A percentile compares a stretch with the other conserved stretches of the same genome.
These are phyloP conservation scores for Neolamprologus modestus DNA, from an alignment of 2,113 vertebrate genomes.

Conservation along the genomic window DNA sequence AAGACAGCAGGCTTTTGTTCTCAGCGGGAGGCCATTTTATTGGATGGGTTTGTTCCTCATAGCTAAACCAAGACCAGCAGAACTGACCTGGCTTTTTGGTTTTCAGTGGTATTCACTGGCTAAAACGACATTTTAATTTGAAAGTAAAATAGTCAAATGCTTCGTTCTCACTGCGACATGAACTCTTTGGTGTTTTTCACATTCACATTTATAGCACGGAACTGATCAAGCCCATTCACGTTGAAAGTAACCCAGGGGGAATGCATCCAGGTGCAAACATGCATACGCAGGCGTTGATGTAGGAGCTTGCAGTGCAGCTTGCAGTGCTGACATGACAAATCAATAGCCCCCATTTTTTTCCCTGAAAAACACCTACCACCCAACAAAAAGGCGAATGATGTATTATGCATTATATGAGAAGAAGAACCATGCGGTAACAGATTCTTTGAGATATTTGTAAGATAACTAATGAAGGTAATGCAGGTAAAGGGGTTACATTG, in stretches of 20 bases:
- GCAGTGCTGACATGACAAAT: slow-evolving; percentile 4
- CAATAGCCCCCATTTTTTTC: not conserved
- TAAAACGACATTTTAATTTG: not conserved
- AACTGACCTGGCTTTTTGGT: not conserved
- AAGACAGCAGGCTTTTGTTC: not conserved
- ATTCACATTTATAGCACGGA: not conserved
- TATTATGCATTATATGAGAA: not conserved
- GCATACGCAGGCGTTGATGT: not conserved
- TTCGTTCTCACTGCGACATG: not conserved
- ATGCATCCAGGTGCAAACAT: not conserved
- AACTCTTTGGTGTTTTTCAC: not conserved
- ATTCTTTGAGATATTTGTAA: not conserved
- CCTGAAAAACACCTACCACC: not conserved
- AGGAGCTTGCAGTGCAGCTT: not conserved
- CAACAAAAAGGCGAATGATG: not conserved
- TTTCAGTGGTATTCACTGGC: not conserved
- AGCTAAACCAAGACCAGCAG: not conserved
- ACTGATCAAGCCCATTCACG: not conserved
- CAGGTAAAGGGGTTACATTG: not conserved
- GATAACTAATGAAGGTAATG: not conserved
- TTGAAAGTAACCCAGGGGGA: not conserved
- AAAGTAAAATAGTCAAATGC: not conserved
- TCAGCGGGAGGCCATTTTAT: slow-evolving; percentile 21
- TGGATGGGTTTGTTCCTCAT: not conserved
- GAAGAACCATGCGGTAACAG: not conserved